A percentile compares a stretch with the other conserved stretches of the same genome.
phyloP scores from a whole-genome alignment of 2,797 vertebrate genomes.

The Argyrosomus regius region DNA sequence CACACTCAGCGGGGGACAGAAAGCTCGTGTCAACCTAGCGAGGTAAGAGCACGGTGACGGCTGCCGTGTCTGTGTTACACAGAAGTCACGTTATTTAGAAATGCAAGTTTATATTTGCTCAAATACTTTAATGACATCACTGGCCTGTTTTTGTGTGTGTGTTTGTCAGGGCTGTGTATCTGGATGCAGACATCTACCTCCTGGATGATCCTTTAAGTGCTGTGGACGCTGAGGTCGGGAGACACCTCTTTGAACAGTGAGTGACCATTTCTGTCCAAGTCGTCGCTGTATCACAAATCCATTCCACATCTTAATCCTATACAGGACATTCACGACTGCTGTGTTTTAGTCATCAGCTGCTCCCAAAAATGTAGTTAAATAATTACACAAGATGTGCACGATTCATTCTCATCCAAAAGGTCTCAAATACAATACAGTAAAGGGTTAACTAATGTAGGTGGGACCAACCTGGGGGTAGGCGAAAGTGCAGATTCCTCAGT shows the following conservation, averaged over 20 bases:
- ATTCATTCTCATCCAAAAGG: no score
- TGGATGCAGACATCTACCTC: constrained; percentile 94
- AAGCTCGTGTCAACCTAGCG: constrained; percentile 93
- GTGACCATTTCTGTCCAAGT: constrained; percentile 60
- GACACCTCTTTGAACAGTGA: constrained; percentile 93
- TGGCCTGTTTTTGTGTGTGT: constrained; percentile 5
- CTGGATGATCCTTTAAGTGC: constrained; percentile 95
- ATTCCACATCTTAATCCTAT: no score
- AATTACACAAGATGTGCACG: no score
- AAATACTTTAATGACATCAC: no score
- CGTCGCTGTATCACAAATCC: neutral
- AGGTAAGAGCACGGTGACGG: constrained; percentile 77
- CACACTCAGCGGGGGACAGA: constrained; percentile 95
- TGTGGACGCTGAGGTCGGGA: constrained; percentile 93
- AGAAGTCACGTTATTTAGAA: neutral
- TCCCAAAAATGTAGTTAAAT: no score
- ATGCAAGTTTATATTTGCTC: neutral
- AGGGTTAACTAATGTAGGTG: no score
- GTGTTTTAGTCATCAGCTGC: no score
- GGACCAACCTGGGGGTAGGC: no score
- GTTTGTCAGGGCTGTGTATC: constrained; percentile 89
- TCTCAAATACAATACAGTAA: no score
- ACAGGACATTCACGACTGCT: no score
- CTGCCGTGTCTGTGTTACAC: neutral
- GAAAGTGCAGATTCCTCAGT: no score